A percentile compares a stretch with the other conserved stretches of the same genome.
These are phyloP conservation scores for Rhinichthys klamathensis DNA, from an alignment of 2,113 vertebrate species.

Conservation along the genomic window DNA sequence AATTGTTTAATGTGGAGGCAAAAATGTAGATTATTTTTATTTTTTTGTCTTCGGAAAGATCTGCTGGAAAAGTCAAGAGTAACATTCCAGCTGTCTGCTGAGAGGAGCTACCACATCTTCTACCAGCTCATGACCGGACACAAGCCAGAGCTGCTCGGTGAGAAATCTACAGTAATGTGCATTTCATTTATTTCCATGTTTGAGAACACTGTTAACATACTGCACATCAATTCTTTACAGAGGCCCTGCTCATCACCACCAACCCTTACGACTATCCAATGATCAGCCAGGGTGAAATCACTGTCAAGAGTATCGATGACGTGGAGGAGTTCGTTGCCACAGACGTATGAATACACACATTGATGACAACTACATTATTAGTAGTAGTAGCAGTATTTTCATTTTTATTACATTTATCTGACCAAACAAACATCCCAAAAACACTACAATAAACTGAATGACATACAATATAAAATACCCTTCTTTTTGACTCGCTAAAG, in stretches of 20 bases:
- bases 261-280: constrained; percentile 86
- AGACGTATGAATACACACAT: no score
- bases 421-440: neutral
- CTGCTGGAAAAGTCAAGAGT: constrained; percentile 67
- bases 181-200: neutral
- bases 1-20: neutral
- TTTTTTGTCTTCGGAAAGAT: constrained; percentile 53
- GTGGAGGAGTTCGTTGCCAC: constrained; percentile 16
- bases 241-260: constrained; percentile 83
- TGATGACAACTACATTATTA: neutral
- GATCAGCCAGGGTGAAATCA: constrained; percentile 57
- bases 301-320: constrained; percentile 3
- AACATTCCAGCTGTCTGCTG: constrained; percentile 74
- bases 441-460: neutral
- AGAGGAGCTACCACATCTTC: constrained; percentile 78
- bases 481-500: neutral
- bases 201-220: neutral
- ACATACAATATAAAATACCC: neutral
- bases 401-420: neutral
- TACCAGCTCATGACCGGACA: constrained; percentile 77
- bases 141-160: constrained; percentile 74
- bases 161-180: neutral
- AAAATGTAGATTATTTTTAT: neutral
- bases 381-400: neutral
- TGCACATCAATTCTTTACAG: constrained; percentile 43